Base-by-base conservation (phyloP, 2,888 invertebrate species). In the Metallyticus violacea region DNA sequence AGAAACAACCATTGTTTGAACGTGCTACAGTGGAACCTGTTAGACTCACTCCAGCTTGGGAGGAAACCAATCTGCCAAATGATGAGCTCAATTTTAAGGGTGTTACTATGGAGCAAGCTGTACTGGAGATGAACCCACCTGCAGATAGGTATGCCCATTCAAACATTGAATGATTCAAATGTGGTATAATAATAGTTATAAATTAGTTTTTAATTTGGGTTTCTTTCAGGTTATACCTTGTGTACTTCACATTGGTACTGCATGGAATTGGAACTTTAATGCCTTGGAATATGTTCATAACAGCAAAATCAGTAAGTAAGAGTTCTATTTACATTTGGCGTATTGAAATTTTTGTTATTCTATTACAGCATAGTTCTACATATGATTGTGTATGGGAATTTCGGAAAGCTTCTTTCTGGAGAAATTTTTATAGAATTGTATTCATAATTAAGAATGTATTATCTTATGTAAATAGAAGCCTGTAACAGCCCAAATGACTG, bases 221-320 rank as follows among this genome's bases (percentile, higher is more conserved):
- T 89, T 85, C 7, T 90, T 90, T 26, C 90, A 93, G 93, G 92
- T 95, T 94, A 92, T 94, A 95, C 90, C 91, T 98, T 80, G 97
- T 99, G 79, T 98, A 97, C 92, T 92, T 97, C 86, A 98, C 98
- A 87, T 94, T 99, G 91, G 89, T 99, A 89, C 93, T 99, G 84
- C 99, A 99, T 92, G 99, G 99, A 7, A 94, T 99, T 89, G 99
- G 99, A 79, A 96, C 97, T 0, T 94, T 97, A 88, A 98, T 98
- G 93, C 98, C 99, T 22, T 99, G 99, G 99, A 99, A 99, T 92
- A 99, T 99, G 98, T 99, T 99, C 92, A 99, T 99, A 91, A 99
- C 97, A 88, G 98, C 99, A 76, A 96, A 97, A 92, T 91, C 92
- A 89, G 97, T 97, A 93, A 94, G 95, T 93, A 76, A 79, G 77